phyloP scores from a whole-genome alignment of 1,140 invertebrate genomes.

The Mercenaria mercenaria region DNA sequence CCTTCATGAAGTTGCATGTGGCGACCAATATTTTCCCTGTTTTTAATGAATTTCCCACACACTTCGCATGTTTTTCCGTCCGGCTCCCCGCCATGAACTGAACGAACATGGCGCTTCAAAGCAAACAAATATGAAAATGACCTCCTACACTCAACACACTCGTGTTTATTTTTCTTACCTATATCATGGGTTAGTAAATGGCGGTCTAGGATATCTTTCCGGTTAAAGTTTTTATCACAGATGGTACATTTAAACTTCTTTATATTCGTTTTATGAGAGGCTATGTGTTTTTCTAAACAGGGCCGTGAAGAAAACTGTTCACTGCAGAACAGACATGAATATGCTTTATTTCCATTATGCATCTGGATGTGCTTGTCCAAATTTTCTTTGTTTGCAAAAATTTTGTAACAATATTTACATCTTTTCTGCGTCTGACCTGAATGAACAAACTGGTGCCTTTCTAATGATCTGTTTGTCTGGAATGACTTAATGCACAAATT shows the following conservation, averaged over 20 bases:
- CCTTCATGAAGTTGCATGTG: slow-evolving; percentile 67
- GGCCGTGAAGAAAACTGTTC: background rate
- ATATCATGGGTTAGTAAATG: slow-evolving; percentile 62
- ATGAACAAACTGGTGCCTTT: slow-evolving; percentile 23
- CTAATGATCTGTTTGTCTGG: slow-evolving; percentile 15
- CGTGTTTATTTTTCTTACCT: slow-evolving; percentile 61
- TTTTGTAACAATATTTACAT: slow-evolving; percentile 47
- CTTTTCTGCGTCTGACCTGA: slow-evolving; percentile 14
- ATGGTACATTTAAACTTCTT: slow-evolving; percentile 48
- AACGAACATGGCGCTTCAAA: slow-evolving; percentile 72
- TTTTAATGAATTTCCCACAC: slow-evolving; percentile 89
- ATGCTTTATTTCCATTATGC: background rate
- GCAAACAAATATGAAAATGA: slow-evolving; percentile 67
- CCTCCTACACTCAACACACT: slow-evolving; percentile 74
- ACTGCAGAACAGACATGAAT: background rate
- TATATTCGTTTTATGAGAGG: slow-evolving; percentile 31
- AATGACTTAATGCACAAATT: slow-evolving; percentile 29
- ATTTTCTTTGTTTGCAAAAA: slow-evolving; percentile 52
- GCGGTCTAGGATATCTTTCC: slow-evolving; percentile 76
- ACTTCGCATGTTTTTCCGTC: slow-evolving; percentile 81
- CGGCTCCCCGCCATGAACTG: slow-evolving; percentile 94
- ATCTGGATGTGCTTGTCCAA: slow-evolving; percentile 31
- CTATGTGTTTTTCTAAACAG: slow-evolving; percentile 27
- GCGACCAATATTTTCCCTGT: slow-evolving; percentile 79
- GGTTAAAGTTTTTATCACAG: slow-evolving; percentile 65